Base-by-base conservation (phyloP, 2,113 vertebrate species). In the Nothoprocta perdicaria region DNA sequence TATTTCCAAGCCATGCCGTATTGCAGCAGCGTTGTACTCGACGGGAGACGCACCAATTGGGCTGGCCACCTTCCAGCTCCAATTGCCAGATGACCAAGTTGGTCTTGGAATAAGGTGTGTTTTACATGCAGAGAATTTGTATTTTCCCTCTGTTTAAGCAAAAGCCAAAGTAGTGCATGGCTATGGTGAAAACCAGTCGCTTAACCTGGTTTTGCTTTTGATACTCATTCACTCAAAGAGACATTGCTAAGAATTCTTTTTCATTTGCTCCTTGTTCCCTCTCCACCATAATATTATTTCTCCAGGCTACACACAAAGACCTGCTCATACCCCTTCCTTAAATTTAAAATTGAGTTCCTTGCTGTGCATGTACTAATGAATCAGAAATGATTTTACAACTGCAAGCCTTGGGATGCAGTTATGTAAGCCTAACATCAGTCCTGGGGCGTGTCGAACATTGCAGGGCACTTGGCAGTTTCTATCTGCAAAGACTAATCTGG, bases 31-130 rank as follows among this genome's bases (percentile, higher is more conserved):
- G 74, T 79, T 89, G 41, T n/a, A 76, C 86, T 88, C 90, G 35
- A 65, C 71, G 81, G 88, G 93, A 93, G 80, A 91, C 43, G 14
- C 57, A 84, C 50, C 72, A 38, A 31, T 66, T 78, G 79, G 33
- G 53, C 63, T 97, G 86, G 93, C 92, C 52, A 82, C 22, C 65
- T 91, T 95, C 89, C 95, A 97, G 72, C 61, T 79, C 53, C 58
- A 74, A 22, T 14, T 62, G 16, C 41, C 85, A 92, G 88, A 63
- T 72, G 65, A 91, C 74, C 62, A 89, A 84, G 72, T 60, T 93
- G 76, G 23, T 90, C 88, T 80, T 27, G 45, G 48, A 94, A 84
- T 50, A 68, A 76, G 61, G 52, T 73, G 38, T 12, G 92, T 22
- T 71, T 84, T 57, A 60, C 17, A 7, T 16, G 4, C 38, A 76